Evolutionary conservation across 2,888 invertebrate species (phyloP).

Genomic region (Acleris emargana): DNA sequence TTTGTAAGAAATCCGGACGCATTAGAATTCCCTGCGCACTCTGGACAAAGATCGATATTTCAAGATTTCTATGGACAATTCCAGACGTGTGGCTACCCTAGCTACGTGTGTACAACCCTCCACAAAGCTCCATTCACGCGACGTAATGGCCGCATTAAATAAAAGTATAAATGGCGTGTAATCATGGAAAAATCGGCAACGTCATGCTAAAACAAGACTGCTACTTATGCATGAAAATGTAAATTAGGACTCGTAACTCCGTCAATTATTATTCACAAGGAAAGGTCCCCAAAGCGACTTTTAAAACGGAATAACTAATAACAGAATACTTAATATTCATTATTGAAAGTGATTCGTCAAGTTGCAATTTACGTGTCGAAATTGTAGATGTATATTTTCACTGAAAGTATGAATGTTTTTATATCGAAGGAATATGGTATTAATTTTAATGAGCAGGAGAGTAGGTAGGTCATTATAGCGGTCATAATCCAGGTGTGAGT

Average conservation of each 20-base stretch:
- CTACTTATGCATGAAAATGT: constrained; percentile 53
- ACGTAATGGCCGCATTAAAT: constrained; percentile 47
- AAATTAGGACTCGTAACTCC: constrained; percentile 48
- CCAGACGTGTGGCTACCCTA: too few species aligned
- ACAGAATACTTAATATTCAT: constrained; percentile 12
- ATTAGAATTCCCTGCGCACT: too few species aligned
- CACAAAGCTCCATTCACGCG: not conserved
- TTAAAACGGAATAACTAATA: constrained; percentile 32
- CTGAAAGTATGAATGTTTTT: not conserved
- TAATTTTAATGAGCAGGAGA: not conserved
- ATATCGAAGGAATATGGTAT: not conserved
- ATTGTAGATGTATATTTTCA: not conserved
- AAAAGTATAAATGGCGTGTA: constrained; percentile 47
- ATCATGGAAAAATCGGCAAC: constrained; percentile 50
- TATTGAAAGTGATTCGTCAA: constrained; percentile 17
- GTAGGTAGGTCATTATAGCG: too few species aligned
- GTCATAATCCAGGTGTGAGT: too few species aligned
- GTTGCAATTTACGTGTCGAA: constrained; percentile 21
- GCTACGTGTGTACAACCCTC: not conserved
- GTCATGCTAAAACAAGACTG: constrained; percentile 49
- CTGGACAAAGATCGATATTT: too few species aligned
- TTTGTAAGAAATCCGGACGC: too few species aligned
- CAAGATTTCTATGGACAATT: too few species aligned
- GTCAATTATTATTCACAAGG: constrained; percentile 46
- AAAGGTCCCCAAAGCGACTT: constrained; percentile 40